Evolutionary conservation across 2,888 invertebrate genomes (phyloP).

Genomic region (Luperina testacea): DNA sequence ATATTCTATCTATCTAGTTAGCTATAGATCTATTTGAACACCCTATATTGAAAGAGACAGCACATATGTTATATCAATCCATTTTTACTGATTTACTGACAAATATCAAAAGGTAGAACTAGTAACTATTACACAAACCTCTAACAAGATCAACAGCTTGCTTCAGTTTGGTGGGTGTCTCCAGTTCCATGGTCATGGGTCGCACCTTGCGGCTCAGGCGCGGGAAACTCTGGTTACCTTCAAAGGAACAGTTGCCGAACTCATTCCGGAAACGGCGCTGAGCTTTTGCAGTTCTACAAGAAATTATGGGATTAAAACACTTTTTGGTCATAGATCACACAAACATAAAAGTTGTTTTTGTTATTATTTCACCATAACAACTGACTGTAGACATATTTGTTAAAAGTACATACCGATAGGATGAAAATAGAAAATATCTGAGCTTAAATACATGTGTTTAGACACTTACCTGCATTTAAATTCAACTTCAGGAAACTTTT

Average conservation of each 20-base stretch:
- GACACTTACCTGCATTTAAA: slow-evolving; percentile 82
- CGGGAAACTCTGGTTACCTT: slow-evolving; percentile 92
- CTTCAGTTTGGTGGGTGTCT: slow-evolving; percentile 84
- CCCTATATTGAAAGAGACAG: not conserved
- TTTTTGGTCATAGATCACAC: slow-evolving; percentile 1
- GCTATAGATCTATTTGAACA: not conserved
- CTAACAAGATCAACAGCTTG: slow-evolving; percentile 87
- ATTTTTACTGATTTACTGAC: not conserved
- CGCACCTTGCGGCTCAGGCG: slow-evolving; percentile 78
- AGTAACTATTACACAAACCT: slow-evolving; percentile 75
- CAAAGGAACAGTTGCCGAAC: slow-evolving; percentile 87
- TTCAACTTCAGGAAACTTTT: slow-evolving; percentile 75
- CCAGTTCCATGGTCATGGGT: slow-evolving; percentile 85
- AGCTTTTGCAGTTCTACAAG: slow-evolving; percentile 81
- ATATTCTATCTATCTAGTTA: too few species aligned
- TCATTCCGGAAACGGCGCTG: slow-evolving; percentile 75
- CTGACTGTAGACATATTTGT: not conserved
- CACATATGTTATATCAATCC: not conserved
- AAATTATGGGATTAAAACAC: not conserved
- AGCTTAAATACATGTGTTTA: slow-evolving; percentile 1
- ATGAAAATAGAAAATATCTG: not conserved
- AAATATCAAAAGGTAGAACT: not conserved
- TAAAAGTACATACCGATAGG: not conserved
- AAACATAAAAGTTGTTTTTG: slow-evolving; percentile 25
- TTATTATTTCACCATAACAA: slow-evolving; percentile 40